Evolutionary conservation across 2,888 invertebrate genomes (phyloP).

Genomic region (Cephus runcator): DNA sequence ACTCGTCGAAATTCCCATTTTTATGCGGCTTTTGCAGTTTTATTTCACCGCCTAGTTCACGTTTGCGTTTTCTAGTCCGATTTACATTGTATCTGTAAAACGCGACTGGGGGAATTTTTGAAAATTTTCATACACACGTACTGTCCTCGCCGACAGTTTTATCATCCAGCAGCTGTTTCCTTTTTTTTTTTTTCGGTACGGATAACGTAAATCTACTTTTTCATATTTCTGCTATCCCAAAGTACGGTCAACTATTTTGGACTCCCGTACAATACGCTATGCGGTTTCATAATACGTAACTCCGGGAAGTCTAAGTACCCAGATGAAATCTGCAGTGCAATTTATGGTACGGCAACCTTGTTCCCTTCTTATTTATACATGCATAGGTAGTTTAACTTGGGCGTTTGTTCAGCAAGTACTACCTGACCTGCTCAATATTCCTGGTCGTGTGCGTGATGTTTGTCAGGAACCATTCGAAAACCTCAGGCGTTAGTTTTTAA

Average conservation of each 20-base stretch:
- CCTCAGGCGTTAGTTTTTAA: background rate
- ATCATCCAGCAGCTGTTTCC: background rate
- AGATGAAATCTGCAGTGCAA: background rate
- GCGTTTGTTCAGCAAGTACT: background rate
- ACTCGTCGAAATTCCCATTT: background rate
- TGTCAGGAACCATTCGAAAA: conserved; percentile 18
- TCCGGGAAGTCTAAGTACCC: background rate
- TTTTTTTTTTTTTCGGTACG: background rate
- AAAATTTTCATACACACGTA: background rate
- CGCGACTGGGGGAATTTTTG: background rate
- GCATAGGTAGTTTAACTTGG: background rate
- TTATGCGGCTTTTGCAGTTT: background rate
- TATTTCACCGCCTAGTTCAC: background rate
- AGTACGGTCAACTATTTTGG: too few relatives aligned
- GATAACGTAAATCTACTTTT: background rate
- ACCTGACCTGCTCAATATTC: conserved; percentile 32
- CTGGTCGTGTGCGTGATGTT: conserved; percentile 35
- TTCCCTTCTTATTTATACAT: background rate
- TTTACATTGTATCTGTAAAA: background rate
- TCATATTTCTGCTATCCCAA: too few relatives aligned
- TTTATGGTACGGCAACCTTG: background rate
- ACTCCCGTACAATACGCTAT: too few relatives aligned
- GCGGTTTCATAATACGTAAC: background rate
- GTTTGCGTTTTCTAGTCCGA: background rate
- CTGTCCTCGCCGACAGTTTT: background rate